Evolutionary conservation across 2,888 invertebrate genomes (phyloP).

Genomic region (Cacoxenus indagator): DNA sequence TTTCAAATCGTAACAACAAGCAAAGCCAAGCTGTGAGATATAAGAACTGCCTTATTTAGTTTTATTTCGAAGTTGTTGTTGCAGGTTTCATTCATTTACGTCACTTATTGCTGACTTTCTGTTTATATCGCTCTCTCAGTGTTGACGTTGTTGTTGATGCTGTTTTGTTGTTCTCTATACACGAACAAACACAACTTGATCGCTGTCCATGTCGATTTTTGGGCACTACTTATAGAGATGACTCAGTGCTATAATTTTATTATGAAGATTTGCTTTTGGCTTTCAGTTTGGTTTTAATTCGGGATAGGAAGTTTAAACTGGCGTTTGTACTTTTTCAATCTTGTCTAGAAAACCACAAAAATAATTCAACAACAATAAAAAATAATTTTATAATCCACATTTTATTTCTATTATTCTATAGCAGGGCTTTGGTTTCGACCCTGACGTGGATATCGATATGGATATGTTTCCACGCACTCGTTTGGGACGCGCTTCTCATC

Average conservation of each 20-base stretch:
- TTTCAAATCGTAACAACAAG: background rate
- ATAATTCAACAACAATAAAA: background rate
- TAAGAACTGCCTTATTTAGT: background rate
- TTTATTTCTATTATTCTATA: constrained; percentile 33
- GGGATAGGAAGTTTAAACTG: background rate
- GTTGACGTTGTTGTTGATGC: constrained; percentile 36
- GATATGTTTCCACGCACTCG: constrained; percentile 68
- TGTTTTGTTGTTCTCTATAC: constrained; percentile 37
- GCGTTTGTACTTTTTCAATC: background rate
- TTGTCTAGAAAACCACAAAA: background rate
- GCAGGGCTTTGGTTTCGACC: constrained; percentile 69
- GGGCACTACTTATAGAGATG: background rate
- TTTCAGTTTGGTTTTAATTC: background rate
- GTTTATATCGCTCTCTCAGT: constrained; percentile 25
- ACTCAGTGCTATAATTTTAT: background rate
- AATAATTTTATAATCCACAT: background rate
- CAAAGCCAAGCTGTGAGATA: background rate
- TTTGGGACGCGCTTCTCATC: constrained; percentile 65
- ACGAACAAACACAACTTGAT: no score
- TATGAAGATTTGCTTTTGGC: background rate
- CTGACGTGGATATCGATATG: constrained; percentile 65
- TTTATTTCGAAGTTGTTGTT: background rate
- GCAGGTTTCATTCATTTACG: constrained; percentile 41
- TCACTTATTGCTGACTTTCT: constrained; percentile 49
- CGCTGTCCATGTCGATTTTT: background rate